phyloP scores from a whole-genome alignment of 1,140 invertebrate species.

The Camponotus pennsylvanicus region DNA sequence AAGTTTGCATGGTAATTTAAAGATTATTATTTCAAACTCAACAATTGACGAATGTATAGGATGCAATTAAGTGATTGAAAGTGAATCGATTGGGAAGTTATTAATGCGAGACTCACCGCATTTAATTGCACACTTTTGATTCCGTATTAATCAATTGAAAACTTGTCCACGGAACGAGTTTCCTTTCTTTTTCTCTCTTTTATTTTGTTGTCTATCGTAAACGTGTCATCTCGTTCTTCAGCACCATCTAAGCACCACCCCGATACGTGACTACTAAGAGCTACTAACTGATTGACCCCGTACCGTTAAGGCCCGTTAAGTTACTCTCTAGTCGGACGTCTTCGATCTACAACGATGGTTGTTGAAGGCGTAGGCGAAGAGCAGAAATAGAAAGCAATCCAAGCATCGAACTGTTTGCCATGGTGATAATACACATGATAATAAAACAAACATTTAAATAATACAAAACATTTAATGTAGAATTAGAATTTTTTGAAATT shows the following conservation, averaged over 20 bases:
- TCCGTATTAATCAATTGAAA: conserved; percentile 57
- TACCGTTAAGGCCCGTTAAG: conserved; percentile 70
- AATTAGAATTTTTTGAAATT: neutral
- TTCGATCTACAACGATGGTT: conserved; percentile 48
- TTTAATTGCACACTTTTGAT: conserved; percentile 64
- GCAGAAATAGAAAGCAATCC: conserved; percentile 41
- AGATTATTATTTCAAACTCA: neutral
- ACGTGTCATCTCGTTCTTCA: conserved; percentile 61
- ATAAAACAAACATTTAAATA: conserved; percentile 7
- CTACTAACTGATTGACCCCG: conserved; percentile 71
- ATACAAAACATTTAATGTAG: neutral
- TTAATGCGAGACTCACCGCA: conserved; percentile 66
- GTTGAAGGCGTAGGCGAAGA: conserved; percentile 21
- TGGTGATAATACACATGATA: neutral
- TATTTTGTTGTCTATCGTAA: conserved; percentile 43
- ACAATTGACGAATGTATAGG: conserved; percentile 58
- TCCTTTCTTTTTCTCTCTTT: neutral
- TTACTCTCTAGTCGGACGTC: conserved; percentile 61
- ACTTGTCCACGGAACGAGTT: conserved; percentile 52
- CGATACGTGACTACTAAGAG: conserved; percentile 68
- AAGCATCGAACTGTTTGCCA: neutral
- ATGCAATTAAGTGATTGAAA: conserved; percentile 73
- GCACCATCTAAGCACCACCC: conserved; percentile 74
- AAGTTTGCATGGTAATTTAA: neutral
- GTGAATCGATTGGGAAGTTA: conserved; percentile 73